Percentiles rank a stretch among this genome's conserved stretches.
Evolutionary conservation across 2,113 vertebrate species (phyloP).

Genomic region (Herpailurus yagouaroundi): DNA sequence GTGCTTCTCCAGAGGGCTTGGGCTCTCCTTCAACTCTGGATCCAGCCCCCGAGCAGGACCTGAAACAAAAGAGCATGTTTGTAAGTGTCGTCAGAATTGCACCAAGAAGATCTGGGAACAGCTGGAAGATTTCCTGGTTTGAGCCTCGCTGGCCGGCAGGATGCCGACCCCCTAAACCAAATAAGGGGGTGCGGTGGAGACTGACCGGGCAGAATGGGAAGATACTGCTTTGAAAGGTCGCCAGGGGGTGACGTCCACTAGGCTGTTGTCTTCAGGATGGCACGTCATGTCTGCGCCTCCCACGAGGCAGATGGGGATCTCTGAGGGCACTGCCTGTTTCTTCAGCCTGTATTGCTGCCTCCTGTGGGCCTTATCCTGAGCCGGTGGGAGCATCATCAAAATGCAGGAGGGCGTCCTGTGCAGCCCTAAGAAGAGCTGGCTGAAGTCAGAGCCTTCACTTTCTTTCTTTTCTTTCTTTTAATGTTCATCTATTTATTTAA

Average conservation of each 20-base stretch:
- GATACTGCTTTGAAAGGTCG: background rate
- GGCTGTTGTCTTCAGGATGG: background rate
- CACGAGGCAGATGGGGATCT: background rate
- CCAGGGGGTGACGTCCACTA: background rate
- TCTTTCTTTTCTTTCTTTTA: background rate
- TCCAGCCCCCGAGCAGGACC: background rate
- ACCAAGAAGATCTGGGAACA: background rate
- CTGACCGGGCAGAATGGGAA: background rate
- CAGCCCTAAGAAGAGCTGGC: background rate
- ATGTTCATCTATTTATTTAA: too few species aligned
- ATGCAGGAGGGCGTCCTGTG: background rate
- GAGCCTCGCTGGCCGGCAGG: background rate
- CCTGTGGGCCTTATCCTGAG: background rate
- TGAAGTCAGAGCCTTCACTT: background rate
- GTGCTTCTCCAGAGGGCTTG: background rate
- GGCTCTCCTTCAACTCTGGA: background rate
- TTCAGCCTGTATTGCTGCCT: background rate
- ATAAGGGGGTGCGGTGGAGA: background rate
- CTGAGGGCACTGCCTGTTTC: background rate
- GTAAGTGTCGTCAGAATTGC: background rate
- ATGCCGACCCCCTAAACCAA: background rate
- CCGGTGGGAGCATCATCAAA: too few species aligned
- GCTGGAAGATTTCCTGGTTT: background rate
- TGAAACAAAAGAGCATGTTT: background rate
- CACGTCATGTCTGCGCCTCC: background rate